These are phyloP conservation scores for Machaerirhynchus nigripectus DNA, from an alignment of 2,113 vertebrate species.

Conservation along the genomic window DNA sequence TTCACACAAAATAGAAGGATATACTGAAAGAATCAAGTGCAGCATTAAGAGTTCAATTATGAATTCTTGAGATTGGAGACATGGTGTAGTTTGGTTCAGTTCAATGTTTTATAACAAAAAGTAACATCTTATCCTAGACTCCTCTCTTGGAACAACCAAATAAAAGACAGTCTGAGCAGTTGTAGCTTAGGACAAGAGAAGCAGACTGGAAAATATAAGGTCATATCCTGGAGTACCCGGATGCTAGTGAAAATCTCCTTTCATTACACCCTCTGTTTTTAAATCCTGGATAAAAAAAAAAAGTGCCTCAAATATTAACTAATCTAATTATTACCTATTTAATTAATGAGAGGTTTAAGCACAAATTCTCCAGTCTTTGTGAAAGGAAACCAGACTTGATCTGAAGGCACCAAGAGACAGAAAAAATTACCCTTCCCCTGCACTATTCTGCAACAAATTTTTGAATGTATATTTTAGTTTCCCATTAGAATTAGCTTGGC, in stretches of 20 bases:
- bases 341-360: not conserved
- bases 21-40: not conserved
- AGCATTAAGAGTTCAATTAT: rapidly evolving
- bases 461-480: not conserved
- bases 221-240: not conserved
- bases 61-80: not conserved
- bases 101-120: not conserved
- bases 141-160: not conserved
- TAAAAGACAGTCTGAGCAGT: not conserved
- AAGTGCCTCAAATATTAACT: not conserved
- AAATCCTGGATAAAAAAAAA: not conserved
- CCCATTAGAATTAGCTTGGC: not conserved
- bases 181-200: not conserved
- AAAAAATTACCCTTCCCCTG: not conserved
- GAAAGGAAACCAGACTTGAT: not conserved
- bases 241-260: not conserved
- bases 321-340: not conserved
- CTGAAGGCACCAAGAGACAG: not conserved
- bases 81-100: not conserved
- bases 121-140: not conserved
- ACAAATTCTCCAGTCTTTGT: not conserved
- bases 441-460: not conserved
- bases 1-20: not conserved
- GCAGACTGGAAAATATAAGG: not conserved
- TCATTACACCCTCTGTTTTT: not conserved